Base-by-base conservation (phyloP, 2,113 vertebrate genomes). In the Rhabdomys dilectus region DNA sequence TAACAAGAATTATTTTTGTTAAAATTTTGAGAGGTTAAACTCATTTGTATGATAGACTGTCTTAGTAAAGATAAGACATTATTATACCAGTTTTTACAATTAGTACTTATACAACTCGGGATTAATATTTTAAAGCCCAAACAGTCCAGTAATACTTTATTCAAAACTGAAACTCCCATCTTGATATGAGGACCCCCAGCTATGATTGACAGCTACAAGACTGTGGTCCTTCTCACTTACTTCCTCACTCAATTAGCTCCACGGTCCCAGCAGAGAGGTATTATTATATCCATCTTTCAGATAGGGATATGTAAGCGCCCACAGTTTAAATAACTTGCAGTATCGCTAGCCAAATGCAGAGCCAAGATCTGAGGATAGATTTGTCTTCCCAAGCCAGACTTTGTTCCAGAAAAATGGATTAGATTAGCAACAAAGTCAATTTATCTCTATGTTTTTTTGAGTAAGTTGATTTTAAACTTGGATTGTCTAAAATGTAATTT, bases 301-400 rank as follows among this genome's bases (percentile, higher is more conserved):
- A 19, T 56, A 45, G 45, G 45, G 42, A 86, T 64, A 64, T 3
- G 88, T 66, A 73, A 31, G 24, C 51, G 78, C n/a, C 66, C 70
- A 48, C 42, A 88, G 72, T 96, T 95, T 78, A 94, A 82, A 13
- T 60, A 89, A 89, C 58, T 97, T 93, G 29, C 45, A 62, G 87
- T 22, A 64, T 5, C 73, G 16, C 34, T 78, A 34, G 34, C 75
- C n/a, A 92, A 72, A 91, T 42, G 45, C 31, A 45, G 7, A 88
- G 64, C 70, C 70, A 60, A 92, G 75, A 96, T 48, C 58, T 88
- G 16, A 70, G 48, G 22, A 29, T n/a, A 66, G 34, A 88, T 89
- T 70, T 93, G 19, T 76, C 62, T 86, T 84, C 13, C 80, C 82
- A 93, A 78, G 34, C 24, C 84, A 94, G 75, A 85, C 12, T 85